Base-by-base conservation (phyloP, 2,888 invertebrate genomes). In the Elmis aenea region DNA sequence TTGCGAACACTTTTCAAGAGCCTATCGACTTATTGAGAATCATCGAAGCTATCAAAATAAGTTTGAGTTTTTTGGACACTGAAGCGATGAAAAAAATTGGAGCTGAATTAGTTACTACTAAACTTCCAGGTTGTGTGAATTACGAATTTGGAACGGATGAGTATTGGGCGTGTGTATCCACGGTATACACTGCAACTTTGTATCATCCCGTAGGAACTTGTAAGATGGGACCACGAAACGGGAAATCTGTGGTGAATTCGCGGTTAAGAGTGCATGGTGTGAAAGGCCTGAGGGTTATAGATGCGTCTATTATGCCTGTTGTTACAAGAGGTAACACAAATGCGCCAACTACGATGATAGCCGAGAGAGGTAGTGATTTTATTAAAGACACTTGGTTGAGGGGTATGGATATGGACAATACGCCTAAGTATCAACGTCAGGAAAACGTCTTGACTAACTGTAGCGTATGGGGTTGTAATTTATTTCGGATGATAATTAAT, bases 151-250 rank as follows among this genome's bases (percentile, higher is more conserved):
- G 77, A 22, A 71, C 73, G 1, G 74, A 81, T 50, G 74, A 75
- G 3, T 85, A 85, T 59, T 81, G 81, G 71, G 69, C 66, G 3
- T 85, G 85, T 55, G 55, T 81, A 2, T 66, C 75, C 0, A 76
- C 70, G 45, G 72, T 77, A 26, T 83, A 83, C 51, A 85, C 85
- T 0, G 67, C 75, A 1, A 85, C 84, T 0, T 79, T 84, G 37
- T 83, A 69, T 52, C 83, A 84, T 66, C 81, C 79, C 1, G 76
- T 74, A 10, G 79, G 81, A 0, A 81, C 81, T 0, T 81, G 80
- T 57, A 82, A 80, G 58, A 83, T 83, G 82, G 82, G 81, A 3
- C 80, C 81, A 0, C 64, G 65, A 22, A 3, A 9, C 1, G 16
- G 9, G 27, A 26, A 8, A n/a, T 26, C 26, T 2, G 13, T 26